phyloP scores from a whole-genome alignment of 2,797 vertebrate species.

The Alca torda region DNA sequence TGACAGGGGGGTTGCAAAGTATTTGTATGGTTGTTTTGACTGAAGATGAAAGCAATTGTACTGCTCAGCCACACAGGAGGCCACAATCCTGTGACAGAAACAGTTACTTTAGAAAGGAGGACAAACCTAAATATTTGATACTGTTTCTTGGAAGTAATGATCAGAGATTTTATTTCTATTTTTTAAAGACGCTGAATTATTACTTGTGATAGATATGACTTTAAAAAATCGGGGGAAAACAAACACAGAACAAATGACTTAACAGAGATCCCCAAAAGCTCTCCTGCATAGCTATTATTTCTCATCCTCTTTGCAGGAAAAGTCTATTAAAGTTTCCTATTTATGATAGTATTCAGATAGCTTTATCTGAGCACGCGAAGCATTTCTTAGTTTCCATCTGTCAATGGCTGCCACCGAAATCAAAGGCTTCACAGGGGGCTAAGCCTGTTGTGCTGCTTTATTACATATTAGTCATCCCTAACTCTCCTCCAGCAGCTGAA shows the following conservation, averaged over 20 bases:
- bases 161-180: not conserved
- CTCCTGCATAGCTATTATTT: not conserved
- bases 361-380: not conserved
- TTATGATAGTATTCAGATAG: not conserved
- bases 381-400: not conserved
- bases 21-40: not conserved
- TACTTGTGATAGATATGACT: not conserved
- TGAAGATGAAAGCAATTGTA: not conserved
- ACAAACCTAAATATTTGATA: conserved; percentile 13
- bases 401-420: not conserved
- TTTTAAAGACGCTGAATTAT: not conserved
- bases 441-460: not conserved
- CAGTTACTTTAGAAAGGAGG: not conserved
- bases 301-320: not conserved
- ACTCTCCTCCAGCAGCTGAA: not conserved
- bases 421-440: conserved; percentile 11
- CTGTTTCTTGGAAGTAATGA: not conserved
- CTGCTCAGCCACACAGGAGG: not conserved
- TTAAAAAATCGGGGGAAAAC: not conserved
- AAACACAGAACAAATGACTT: not conserved
- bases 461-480: conserved; percentile 7
- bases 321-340: not conserved
- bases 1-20: not conserved
- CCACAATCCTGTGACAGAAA: not conserved
- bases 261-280: not conserved